Percentiles rank a stretch among this genome's conserved stretches.
Evolutionary conservation across 2,113 vertebrate species (phyloP).

Genomic region (Corvus hawaiiensis): DNA sequence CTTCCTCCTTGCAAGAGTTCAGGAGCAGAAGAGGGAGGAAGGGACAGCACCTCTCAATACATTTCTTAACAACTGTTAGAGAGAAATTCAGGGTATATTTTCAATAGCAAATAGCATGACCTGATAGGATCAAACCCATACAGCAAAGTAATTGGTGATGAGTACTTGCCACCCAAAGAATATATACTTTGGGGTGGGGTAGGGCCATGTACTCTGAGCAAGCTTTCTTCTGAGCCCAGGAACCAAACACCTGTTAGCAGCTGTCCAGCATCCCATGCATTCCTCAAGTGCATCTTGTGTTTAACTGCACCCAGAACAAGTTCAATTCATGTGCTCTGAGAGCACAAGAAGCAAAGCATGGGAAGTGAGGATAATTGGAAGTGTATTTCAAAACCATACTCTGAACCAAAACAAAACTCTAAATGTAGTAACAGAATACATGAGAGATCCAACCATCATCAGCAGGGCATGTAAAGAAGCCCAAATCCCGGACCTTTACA

Average conservation of each 20-base stretch:
- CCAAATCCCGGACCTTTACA: background rate
- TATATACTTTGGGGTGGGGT: no score
- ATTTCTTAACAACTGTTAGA: background rate
- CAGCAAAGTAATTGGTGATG: background rate
- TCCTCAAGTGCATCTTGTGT: background rate
- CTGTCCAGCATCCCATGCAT: background rate
- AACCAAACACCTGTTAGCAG: background rate
- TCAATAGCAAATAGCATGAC: background rate
- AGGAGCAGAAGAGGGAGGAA: background rate
- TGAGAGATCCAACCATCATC: background rate
- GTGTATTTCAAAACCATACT: background rate
- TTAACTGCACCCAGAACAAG: background rate
- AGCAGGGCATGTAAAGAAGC: background rate
- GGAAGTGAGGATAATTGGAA: background rate
- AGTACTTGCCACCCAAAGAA: background rate
- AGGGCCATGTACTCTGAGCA: background rate
- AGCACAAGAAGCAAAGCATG: background rate
- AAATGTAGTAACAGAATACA: background rate
- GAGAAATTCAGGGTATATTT: background rate
- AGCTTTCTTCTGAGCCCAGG: background rate
- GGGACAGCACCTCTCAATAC: background rate
- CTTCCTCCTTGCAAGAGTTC: background rate
- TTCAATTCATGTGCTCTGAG: accelerated
- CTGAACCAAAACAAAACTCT: background rate
- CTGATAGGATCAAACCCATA: background rate